These are phyloP conservation scores for Acanthosoma haemorrhoidale DNA, from an alignment of 2,888 invertebrate species.

Conservation along the genomic window DNA sequence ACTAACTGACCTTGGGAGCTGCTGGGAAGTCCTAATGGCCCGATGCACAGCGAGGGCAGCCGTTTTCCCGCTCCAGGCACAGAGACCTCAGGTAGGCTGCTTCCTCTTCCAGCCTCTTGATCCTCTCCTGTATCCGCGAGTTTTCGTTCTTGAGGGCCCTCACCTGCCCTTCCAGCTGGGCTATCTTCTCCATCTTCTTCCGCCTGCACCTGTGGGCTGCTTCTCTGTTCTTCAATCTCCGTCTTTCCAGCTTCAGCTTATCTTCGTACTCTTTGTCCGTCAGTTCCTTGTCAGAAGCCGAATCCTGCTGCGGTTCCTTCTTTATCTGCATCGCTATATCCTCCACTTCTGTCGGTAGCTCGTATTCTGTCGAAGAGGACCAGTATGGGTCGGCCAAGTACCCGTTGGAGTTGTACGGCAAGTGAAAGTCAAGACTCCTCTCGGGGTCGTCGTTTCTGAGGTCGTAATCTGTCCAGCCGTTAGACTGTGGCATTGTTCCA, in stretches of 20 bases:
- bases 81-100: not conserved
- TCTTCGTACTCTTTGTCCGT: not conserved
- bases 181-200: constrained; percentile 2
- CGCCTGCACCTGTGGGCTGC: not conserved
- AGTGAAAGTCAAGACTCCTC: not conserved
- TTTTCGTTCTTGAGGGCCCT: not conserved
- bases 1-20: not conserved
- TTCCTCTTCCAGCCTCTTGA: not conserved
- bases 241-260: not conserved
- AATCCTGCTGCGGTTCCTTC: not conserved
- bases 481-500: not conserved
- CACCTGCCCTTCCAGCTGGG: not conserved
- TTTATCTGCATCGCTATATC: not conserved
- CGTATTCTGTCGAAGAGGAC: not conserved
- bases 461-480: not conserved
- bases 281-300: not conserved
- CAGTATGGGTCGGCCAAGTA: not conserved
- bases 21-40: not conserved
- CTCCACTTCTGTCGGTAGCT: not conserved
- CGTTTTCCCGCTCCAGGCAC: not conserved
- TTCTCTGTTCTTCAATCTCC: not conserved
- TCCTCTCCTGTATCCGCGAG: not conserved
- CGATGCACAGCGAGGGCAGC: not conserved
- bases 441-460: not conserved
- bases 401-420: not conserved